A percentile compares a stretch with the other conserved stretches of the same genome.
Evolutionary conservation across 2,113 vertebrate genomes (phyloP).

Genomic region (Cnemophilus loriae): DNA sequence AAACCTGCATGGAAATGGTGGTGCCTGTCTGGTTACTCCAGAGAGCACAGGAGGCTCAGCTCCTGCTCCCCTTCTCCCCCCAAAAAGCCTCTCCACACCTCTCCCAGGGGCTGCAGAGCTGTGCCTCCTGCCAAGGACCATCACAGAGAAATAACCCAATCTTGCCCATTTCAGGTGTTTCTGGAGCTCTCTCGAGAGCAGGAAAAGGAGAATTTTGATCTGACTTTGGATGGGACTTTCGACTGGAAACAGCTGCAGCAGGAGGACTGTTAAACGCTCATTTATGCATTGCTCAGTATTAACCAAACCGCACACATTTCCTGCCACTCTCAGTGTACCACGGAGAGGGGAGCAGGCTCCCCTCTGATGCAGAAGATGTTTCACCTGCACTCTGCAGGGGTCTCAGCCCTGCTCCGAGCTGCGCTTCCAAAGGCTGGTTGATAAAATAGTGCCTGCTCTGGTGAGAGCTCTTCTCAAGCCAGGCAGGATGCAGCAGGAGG

Average conservation of each 20-base stretch:
- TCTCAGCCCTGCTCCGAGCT: neutral
- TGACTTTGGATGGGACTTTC: neutral
- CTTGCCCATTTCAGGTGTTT: constrained; percentile 56
- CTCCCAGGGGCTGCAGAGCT: neutral
- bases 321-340: neutral
- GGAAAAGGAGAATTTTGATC: constrained; percentile 40
- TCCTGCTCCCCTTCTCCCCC: neutral
- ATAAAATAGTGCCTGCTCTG: neutral
- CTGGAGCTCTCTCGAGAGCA: constrained; percentile 71
- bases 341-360: neutral
- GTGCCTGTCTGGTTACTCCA: neutral
- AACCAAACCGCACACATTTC: neutral
- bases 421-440: neutral
- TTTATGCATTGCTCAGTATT: neutral
- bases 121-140: neutral
- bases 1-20: neutral
- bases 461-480: neutral
- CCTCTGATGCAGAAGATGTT: neutral
- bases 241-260: constrained; percentile 66
- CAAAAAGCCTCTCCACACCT: neutral
- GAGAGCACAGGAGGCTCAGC: neutral
- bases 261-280: constrained; percentile 38
- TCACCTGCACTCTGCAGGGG: neutral
- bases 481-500: neutral
- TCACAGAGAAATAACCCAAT: neutral